A percentile compares a stretch with the other conserved stretches of the same genome.
Evolutionary conservation across 2,888 invertebrate genomes (phyloP).

Genomic region (Orchesella flavescens): DNA sequence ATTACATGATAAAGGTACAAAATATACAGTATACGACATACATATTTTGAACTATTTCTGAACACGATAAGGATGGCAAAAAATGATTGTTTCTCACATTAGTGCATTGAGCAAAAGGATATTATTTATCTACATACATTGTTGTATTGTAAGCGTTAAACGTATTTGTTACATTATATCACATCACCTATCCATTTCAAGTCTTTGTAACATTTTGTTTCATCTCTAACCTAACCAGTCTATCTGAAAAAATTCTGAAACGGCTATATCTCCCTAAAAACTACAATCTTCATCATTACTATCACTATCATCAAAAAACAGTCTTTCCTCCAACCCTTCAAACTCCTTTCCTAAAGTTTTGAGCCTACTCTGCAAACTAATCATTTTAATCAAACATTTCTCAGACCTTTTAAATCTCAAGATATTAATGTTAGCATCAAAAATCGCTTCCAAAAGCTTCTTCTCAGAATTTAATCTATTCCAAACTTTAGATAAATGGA

Average conservation of each 20-base stretch:
- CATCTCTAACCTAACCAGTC: not conserved
- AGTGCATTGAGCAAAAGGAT: not conserved
- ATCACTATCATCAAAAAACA: constrained; percentile 30
- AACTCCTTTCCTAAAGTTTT: constrained; percentile 48
- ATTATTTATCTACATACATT: no score
- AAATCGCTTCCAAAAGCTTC: constrained; percentile 30
- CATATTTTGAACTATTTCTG: no score
- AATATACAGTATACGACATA: no score
- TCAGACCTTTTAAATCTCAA: constrained; percentile 55
- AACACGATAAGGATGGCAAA: no score
- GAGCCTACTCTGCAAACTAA: constrained; percentile 53
- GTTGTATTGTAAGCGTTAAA: constrained; percentile 36
- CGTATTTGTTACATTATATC: no score
- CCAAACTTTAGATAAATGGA: constrained; percentile 34
- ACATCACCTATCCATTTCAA: no score
- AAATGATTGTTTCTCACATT: not conserved
- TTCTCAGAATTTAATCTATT: constrained; percentile 39
- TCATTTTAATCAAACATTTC: constrained; percentile 58
- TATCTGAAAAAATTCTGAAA: not conserved
- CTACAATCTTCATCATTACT: constrained; percentile 13
- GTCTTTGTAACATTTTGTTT: no score
- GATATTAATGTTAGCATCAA: constrained; percentile 39
- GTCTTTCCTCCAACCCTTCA: constrained; percentile 42
- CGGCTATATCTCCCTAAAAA: not conserved
- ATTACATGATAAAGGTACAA: no score